These are phyloP conservation scores for Clytia hemisphaerica DNA, from an alignment of 30 jellyfish, hydroid and myxozoan species.

Conservation along the genomic window DNA sequence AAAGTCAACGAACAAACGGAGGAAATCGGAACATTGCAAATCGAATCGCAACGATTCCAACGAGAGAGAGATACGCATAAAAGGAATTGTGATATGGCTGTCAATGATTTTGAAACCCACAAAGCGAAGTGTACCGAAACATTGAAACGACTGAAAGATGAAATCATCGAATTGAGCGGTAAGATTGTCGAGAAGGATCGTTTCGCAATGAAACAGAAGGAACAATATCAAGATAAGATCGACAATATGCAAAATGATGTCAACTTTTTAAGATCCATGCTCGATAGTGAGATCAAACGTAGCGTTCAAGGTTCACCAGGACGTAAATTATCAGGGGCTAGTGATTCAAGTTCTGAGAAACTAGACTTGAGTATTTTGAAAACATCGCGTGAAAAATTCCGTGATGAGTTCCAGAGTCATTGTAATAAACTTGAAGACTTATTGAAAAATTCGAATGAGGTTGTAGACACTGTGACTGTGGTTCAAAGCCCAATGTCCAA, in stretches of 20 bases:
- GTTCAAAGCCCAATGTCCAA: slow-evolving; percentile 97
- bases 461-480: slow-evolving; percentile 71
- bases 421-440: slow-evolving; percentile 79
- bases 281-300: slow-evolving; percentile 31
- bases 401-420: slow-evolving; percentile 73
- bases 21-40: slow-evolving; percentile 50
- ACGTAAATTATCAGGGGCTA: not conserved
- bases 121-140: slow-evolving; percentile 57
- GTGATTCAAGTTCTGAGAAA: slow-evolving; percentile 27
- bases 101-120: slow-evolving; percentile 69
- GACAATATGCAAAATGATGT: slow-evolving; percentile 79
- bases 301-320: not conserved
- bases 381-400: slow-evolving; percentile 65
- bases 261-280: slow-evolving; percentile 46
- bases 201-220: slow-evolving; percentile 70
- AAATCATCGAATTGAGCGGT: slow-evolving; percentile 63
- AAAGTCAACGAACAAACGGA: slow-evolving; percentile 42
- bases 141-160: slow-evolving; percentile 60
- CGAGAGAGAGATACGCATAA: slow-evolving; percentile 49
- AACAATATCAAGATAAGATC: slow-evolving; percentile 74
- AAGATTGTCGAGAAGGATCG: slow-evolving; percentile 82
- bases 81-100: slow-evolving; percentile 37
- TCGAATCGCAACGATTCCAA: slow-evolving; percentile 59
- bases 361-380: slow-evolving; percentile 49
- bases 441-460: slow-evolving; percentile 58